A percentile compares a stretch with the other conserved stretches of the same genome.
These are phyloP conservation scores for Hormaphis cornu DNA, from an alignment of 1,140 invertebrate species.

Conservation along the genomic window DNA sequence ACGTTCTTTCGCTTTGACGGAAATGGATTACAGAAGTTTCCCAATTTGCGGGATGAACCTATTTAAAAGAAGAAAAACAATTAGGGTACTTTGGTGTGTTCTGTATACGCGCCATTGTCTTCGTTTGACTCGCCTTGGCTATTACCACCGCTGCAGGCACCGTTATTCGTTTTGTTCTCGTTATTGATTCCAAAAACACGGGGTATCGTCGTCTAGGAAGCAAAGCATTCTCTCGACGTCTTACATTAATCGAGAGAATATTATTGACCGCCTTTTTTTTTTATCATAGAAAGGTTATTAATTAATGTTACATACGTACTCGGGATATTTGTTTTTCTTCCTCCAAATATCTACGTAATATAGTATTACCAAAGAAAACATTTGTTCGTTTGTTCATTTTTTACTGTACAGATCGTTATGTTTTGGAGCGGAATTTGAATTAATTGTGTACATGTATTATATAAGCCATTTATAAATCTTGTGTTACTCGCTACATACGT, in stretches of 20 bases:
- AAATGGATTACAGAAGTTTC: constrained; percentile 23
- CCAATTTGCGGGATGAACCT: constrained; percentile 10
- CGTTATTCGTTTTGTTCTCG: constrained; percentile 4
- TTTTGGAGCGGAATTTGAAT: no score
- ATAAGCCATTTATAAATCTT: no score
- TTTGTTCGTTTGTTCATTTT: background rate
- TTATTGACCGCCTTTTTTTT: background rate
- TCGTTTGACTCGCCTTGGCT: background rate
- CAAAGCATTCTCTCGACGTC: background rate
- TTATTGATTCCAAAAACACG: background rate
- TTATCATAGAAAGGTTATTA: background rate
- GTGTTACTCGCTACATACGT: no score
- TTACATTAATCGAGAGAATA: background rate
- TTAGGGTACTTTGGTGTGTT: constrained; percentile 8
- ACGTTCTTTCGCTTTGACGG: background rate
- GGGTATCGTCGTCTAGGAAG: background rate
- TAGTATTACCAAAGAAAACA: no score
- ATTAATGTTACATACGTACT: background rate
- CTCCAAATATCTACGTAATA: no score
- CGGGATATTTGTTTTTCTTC: background rate
- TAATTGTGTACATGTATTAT: no score
- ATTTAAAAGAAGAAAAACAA: constrained; percentile 25
- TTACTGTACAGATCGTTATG: no score
- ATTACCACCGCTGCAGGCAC: background rate
- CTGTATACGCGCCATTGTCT: background rate